phyloP scores from a whole-genome alignment of 2,113 vertebrate genomes.

The Cyanistes caeruleus region DNA sequence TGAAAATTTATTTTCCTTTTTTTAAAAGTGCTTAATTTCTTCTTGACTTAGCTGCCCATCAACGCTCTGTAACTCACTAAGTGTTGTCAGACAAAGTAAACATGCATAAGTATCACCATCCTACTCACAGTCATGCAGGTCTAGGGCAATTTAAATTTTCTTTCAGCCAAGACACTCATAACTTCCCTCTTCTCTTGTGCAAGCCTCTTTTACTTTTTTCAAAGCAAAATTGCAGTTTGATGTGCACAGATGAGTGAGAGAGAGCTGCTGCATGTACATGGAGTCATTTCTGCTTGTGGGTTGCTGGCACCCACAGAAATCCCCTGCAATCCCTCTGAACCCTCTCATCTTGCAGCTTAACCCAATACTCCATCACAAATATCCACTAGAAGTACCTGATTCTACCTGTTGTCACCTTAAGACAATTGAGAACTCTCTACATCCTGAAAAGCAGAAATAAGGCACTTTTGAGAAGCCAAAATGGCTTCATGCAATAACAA shows the following conservation, averaged over 20 bases:
- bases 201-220: background rate
- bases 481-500: background rate
- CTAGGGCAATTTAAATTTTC: background rate
- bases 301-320: background rate
- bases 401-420: background rate
- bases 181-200: background rate
- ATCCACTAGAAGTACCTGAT: background rate
- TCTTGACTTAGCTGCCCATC: background rate
- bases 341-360: background rate
- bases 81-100: background rate
- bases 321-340: background rate
- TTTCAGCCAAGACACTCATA: background rate
- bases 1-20: background rate
- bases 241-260: background rate
- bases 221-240: background rate
- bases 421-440: background rate
- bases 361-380: background rate
- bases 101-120: fast-evolving
- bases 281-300: background rate
- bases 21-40: background rate
- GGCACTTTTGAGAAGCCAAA: background rate
- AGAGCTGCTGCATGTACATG: background rate
- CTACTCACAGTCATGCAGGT: background rate
- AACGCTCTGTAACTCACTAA: background rate
- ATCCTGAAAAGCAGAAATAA: background rate